Evolutionary conservation across 2,888 invertebrate genomes (phyloP), one percentile per base, ranked within the genome.

Genomic region (Microchrysa polita): DNA sequence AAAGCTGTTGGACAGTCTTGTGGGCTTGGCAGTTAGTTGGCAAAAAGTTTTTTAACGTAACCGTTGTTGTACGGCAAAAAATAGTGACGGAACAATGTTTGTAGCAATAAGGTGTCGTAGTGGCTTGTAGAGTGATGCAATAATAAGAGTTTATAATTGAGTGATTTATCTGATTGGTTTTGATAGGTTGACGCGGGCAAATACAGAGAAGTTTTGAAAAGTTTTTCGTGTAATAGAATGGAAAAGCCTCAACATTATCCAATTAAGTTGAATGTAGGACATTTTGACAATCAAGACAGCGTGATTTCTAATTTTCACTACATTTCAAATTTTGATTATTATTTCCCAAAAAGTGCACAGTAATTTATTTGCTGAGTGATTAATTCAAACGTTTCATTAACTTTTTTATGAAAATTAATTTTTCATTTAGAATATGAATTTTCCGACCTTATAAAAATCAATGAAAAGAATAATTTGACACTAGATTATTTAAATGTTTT

Each of bases 191-290:
- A 34, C 27, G 27, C 4, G n/a, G n/a, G 10, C 10, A n/a, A 12
- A 42, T 34, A 18, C n/a, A 34, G 61, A 18, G 40, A 60, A 27
- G 61, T 40, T 23, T n/a, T 16, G n/a, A 34, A 34, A 34, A 34
- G 27, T 34, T 34, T 34, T 7, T 34, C 7, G n/a, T 48, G 2
- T 4, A 48, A 10, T 4, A 48, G 4, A n/a, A n/a, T n/a, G 16
- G 48, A 48, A n/a, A 48, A 48, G 16, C 14, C 12, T 48, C 16
- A n/a, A 4, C 48, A 65, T 48, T 48, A 48, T 12, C 65, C 65
- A 18, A 65, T 65, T 14, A 65, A 65, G 20, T 48, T 65, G 14
- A n/a, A 65, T 65, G 65, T 65, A 44, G 2, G 65, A 55, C 53
- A n/a, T 7, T 53, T 53, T 1, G 53, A n/a, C n/a, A n/a, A n/a